Evolutionary conservation across 2,113 vertebrate species (phyloP), one percentile per base, ranked within the genome.

Genomic region (Uria lomvia): DNA sequence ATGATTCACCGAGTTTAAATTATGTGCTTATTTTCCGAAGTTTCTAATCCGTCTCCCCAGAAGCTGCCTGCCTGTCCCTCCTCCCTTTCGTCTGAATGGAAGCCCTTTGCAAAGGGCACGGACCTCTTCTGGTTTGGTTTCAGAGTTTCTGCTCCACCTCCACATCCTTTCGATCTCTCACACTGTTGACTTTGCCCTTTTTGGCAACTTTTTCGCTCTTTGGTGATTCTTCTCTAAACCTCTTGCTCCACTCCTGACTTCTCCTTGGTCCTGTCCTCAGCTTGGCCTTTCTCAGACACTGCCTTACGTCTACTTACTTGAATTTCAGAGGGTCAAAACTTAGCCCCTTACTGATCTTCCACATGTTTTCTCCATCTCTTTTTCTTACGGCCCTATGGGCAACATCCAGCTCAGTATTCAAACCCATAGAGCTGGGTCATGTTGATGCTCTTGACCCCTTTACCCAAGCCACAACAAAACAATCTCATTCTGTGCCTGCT

Each of bases 221-320:
- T 8, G 12, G 30, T 1, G 9, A 77, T 45, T 75, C 19, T 52
- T 23, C 16, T 60, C 13, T 36, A 32, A 91, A 89, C 8, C 8
- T 45, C 52, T 65, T 0, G 0, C 16, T 85, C 73, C 3, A 12
- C 6, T 81, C 36, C 32, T 29, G n/a, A 23, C 24, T 58, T 78
- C 27, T 72, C 27, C 43, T 29, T 27, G 5, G 22, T 24, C 59
- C n/a, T 6, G 18, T 30, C 45, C n/a, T 73, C 40, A 60, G 40
- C 59, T 47, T 2, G 0, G 23, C 26, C 16, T 59, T 67, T 68
- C 63, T 77, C 49, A 75, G 18, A 75, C 10, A 29, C 15, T 30
- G 21, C 17, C 34, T 92, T 63, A n/a, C 1, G 4, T 8, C 78
- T 65, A 55, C 36, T 70, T n/a, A 43, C 3, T 9, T 58, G 30